A percentile compares a stretch with the other conserved stretches of the same genome.
Conservation (phyloP, 2,113 vertebrate species). For the Scalopus aquaticus region DNA sequence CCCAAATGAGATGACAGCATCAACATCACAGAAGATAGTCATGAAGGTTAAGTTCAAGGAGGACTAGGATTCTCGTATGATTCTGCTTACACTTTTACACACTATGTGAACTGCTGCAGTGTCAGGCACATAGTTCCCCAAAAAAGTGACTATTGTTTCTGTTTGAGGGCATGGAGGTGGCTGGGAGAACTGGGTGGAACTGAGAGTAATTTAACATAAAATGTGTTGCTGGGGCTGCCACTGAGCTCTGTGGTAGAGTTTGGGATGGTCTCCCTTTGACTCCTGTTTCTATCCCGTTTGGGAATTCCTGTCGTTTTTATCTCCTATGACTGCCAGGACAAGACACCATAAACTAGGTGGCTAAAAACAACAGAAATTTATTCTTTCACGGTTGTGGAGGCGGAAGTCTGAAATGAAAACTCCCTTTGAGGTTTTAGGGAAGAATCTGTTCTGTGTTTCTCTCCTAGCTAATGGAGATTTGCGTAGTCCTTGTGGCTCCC, state of each 20-base stretch:
- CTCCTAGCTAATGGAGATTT: neutral
- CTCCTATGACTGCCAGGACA: neutral
- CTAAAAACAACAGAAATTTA: neutral
- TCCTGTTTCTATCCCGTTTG: neutral
- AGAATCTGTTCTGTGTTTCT: neutral
- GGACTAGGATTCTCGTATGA: neutral
- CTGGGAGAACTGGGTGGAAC: neutral
- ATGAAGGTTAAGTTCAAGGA: neutral
- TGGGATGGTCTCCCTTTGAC: neutral
- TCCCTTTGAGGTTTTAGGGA: neutral
- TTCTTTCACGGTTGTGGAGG: neutral
- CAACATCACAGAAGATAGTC: accelerated
- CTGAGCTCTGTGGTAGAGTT: neutral
- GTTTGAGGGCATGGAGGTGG: accelerated
- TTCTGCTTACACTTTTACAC: neutral
- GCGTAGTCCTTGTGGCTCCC: too few relatives aligned
- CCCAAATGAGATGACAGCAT: accelerated
- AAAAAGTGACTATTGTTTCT: neutral
- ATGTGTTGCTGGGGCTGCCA: neutral
- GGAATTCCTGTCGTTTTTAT: neutral
- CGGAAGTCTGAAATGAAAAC: neutral
- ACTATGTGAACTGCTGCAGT: accelerated
- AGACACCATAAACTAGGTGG: neutral
- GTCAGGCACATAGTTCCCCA: neutral
- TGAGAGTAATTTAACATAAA: neutral